These are phyloP conservation scores for Chrysolina oricalcia DNA, from an alignment of 2,888 invertebrate species.

Conservation along the genomic window DNA sequence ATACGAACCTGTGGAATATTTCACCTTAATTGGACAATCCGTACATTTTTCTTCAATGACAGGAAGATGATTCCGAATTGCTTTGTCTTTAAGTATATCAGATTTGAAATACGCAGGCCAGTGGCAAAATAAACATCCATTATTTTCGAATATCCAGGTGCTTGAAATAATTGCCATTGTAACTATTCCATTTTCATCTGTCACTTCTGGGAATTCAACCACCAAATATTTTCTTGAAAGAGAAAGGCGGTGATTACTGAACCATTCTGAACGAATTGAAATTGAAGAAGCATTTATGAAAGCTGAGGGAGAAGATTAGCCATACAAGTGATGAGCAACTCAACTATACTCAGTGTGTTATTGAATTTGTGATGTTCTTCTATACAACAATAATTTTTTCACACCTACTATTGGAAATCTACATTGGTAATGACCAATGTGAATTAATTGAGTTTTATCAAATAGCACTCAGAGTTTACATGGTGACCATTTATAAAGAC, in stretches of 20 bases:
- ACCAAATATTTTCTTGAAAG: background rate
- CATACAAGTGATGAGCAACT: constrained; percentile 6
- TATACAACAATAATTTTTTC: constrained; percentile 3
- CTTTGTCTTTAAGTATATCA: constrained; percentile 1
- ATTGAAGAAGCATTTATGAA: constrained; percentile 9
- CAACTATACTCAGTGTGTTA: background rate
- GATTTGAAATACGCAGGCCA: constrained; percentile 2
- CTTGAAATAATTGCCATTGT: constrained; percentile 13
- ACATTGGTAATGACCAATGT: background rate
- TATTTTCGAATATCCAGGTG: constrained; percentile 2
- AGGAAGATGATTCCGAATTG: constrained; percentile 1
- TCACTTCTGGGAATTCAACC: constrained; percentile 11
- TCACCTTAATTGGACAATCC: too few relatives aligned
- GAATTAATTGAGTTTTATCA: background rate
- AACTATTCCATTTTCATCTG: constrained; percentile 9
- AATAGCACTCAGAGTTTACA: constrained; percentile 1
- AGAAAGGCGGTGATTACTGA: constrained; percentile 1
- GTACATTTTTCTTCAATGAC: constrained; percentile 10
- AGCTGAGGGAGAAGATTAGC: background rate
- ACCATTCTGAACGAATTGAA: constrained; percentile 7
- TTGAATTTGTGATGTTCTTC: background rate
- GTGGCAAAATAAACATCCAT: background rate
- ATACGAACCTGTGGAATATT: constrained; percentile 6
- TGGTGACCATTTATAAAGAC: background rate
- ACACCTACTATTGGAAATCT: constrained; percentile 1